These are phyloP conservation scores for Drosophila siamana DNA, from an alignment of 2,888 invertebrate genomes.

Conservation along the genomic window DNA sequence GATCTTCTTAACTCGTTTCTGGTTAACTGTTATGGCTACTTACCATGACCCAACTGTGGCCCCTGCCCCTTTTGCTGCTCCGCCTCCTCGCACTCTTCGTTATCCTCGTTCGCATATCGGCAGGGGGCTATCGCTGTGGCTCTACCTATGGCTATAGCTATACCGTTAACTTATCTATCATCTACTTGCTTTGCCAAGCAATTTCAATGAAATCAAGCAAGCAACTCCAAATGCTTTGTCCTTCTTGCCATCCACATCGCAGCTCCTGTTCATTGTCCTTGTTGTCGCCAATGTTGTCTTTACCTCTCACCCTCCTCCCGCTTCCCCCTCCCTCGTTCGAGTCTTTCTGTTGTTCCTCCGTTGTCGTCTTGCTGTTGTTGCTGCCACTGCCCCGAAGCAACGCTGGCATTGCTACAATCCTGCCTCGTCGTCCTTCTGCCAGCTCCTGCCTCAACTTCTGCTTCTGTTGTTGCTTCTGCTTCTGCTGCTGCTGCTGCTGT, in stretches of 20 bases:
- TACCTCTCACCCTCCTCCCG: not conserved
- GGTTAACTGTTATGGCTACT: constrained; percentile 58
- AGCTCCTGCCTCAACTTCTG: constrained; percentile 14
- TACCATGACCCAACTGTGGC: constrained; percentile 10
- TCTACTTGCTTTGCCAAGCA: constrained; percentile 45
- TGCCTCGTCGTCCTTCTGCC: constrained; percentile 1
- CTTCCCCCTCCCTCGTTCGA: not conserved
- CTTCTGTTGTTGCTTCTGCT: constrained; percentile 24
- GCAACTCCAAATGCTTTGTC: constrained; percentile 56
- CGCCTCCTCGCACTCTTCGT: not conserved
- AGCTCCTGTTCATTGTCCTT: constrained; percentile 33
- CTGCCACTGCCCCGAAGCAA: constrained; percentile 39
- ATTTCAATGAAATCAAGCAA: constrained; percentile 62
- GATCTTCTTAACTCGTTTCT: constrained; percentile 29
- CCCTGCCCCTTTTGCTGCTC: not conserved
- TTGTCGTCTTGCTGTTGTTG: constrained; percentile 12
- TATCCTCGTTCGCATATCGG: not conserved
- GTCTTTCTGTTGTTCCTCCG: constrained; percentile 10
- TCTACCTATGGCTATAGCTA: constrained; percentile 15
- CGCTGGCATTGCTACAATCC: constrained; percentile 9
- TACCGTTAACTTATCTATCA: constrained; percentile 35
- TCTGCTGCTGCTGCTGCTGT: constrained; percentile 23
- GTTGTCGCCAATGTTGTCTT: constrained; percentile 51
- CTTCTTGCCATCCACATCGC: constrained; percentile 26
- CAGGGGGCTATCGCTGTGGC: not conserved